These are phyloP conservation scores for Tapirus indicus DNA, from an alignment of 2,797 vertebrate genomes.

Conservation along the genomic window DNA sequence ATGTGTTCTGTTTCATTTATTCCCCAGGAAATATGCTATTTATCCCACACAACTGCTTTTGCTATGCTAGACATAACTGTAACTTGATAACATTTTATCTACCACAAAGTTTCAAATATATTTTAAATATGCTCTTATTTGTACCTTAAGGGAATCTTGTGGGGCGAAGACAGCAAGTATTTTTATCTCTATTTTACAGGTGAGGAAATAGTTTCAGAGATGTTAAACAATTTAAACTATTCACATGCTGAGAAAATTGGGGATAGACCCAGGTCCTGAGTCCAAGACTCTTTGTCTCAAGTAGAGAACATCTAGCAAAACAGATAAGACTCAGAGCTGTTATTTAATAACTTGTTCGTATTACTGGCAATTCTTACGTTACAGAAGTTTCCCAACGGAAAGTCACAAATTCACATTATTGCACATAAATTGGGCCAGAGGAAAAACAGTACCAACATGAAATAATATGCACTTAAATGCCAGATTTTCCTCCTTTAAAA, in stretches of 20 bases:
- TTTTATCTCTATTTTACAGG: not conserved
- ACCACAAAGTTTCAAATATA: not conserved
- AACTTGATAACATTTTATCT: not conserved
- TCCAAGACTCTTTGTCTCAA: not conserved
- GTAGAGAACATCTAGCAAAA: not conserved
- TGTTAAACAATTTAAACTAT: not conserved
- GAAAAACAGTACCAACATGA: not conserved
- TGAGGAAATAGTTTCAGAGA: not conserved
- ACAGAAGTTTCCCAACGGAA: not conserved
- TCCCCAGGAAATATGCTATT: not conserved
- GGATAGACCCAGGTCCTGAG: not conserved
- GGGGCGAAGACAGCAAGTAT: not conserved
- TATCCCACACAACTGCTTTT: not conserved
- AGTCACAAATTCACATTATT: not conserved
- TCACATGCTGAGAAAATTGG: not conserved
- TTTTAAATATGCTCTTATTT: not conserved
- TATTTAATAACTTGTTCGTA: not conserved
- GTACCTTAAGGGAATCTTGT: not conserved
- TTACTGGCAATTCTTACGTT: not conserved
- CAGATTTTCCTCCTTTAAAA: not conserved
- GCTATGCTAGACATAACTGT: not conserved
- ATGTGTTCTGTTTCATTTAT: not conserved
- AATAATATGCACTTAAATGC: not conserved
- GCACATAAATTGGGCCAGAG: not conserved
- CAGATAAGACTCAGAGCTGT: not conserved